Evolutionary conservation across 53 echinoderm and acorn worm genomes (phyloP).

Genomic region (Temnopleurus reevesii): DNA sequence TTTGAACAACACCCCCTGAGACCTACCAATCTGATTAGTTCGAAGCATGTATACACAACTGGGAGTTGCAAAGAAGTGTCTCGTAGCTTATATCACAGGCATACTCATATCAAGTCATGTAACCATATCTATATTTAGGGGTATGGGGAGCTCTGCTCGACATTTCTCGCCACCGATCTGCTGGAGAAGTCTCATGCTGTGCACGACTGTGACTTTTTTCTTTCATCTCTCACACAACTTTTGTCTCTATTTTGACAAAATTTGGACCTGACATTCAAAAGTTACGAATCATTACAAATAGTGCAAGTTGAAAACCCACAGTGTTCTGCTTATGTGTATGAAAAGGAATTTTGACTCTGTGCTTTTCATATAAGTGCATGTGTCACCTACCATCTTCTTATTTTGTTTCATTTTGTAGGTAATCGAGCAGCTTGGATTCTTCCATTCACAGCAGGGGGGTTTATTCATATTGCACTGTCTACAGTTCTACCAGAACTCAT

Average conservation of each 20-base stretch:
- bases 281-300: too few species aligned
- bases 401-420: constrained; percentile 55
- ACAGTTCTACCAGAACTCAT: constrained; percentile 92
- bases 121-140: background rate
- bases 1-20: too few species aligned
- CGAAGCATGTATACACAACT: too few species aligned
- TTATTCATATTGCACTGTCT: constrained; percentile 92
- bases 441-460: constrained; percentile 99
- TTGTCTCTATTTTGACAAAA: too few species aligned
- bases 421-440: constrained; percentile 95
- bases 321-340: background rate
- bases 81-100: too few species aligned
- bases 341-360: background rate
- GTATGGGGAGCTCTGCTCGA: too few species aligned
- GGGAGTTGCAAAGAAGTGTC: background rate
- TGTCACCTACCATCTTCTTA: background rate
- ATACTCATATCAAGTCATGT: background rate
- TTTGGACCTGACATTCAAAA: too few species aligned
- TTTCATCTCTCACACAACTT: background rate
- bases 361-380: background rate
- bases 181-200: too few species aligned
- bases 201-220: background rate
- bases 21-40: too few species aligned
- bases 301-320: too few species aligned
- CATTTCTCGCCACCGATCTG: too few species aligned